Percentiles rank a stretch among this genome's conserved stretches.
Conservation (phyloP, 2,113 vertebrate genomes). For the Grallaria varia region DNA sequence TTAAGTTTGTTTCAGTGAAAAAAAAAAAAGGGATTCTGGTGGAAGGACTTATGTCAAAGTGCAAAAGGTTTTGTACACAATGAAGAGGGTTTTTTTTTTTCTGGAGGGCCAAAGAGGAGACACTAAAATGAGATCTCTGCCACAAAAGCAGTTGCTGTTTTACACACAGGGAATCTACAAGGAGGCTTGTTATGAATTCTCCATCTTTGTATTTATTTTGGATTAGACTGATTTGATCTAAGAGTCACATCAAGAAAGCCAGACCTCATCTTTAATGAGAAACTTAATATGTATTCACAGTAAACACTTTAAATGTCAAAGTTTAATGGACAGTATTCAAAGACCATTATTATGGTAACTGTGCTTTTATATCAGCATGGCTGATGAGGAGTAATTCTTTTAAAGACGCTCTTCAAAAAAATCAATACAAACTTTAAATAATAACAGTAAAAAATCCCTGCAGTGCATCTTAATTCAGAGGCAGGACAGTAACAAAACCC, state of each 20-base stretch:
- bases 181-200: constrained; percentile 50
- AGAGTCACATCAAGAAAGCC: constrained; percentile 60
- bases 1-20: constrained; percentile 75
- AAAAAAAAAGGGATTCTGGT: constrained; percentile 54
- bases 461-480: not conserved
- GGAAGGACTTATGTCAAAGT: constrained; percentile 78
- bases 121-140: constrained; percentile 45
- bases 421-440: not conserved
- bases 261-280: constrained; percentile 55
- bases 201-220: constrained; percentile 65
- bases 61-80: constrained; percentile 78
- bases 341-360: constrained; percentile 35
- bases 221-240: constrained; percentile 66
- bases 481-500: not conserved
- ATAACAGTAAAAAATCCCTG: not conserved
- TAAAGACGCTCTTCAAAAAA: constrained; percentile 18
- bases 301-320: constrained; percentile 58
- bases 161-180: not conserved
- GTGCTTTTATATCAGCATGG: constrained; percentile 22
- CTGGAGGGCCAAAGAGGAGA: constrained; percentile 36
- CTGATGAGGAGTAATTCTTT: constrained; percentile 15
- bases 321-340: constrained; percentile 60
- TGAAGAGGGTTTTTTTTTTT: not conserved
- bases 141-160: constrained; percentile 43
- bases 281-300: constrained; percentile 67